Base-by-base conservation (phyloP, 2,888 invertebrate species). In the Tholera decimalis region DNA sequence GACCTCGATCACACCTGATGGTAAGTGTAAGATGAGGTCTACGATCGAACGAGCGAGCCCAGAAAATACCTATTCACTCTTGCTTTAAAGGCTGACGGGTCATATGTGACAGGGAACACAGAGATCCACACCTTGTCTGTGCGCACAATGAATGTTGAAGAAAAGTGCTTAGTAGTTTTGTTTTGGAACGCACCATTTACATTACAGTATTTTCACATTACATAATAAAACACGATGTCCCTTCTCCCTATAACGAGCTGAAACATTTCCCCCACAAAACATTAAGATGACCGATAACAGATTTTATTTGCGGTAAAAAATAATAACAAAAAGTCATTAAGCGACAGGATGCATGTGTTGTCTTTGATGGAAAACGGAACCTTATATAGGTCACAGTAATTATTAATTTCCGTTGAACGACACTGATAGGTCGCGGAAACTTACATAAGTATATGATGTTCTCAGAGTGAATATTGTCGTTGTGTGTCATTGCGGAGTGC, bases 381-480 rank as follows among this genome's bases (percentile, higher is more conserved):
- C 57, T 67, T 68, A 60, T 54, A 28, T 49, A 1, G 53, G 60
- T 43, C 49, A n/a, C 28, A 7, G 26, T 69, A 69, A 69, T 69
- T 47, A 61, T 61, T 70, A 69, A 69, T 69, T 69, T 69, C 60
- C 69, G n/a, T 7, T 39, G 9, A n/a, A 37, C 28, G 46, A 9
- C 26, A 18, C 43, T 18, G 49, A 26, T 24, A 54, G 35, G 37
- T 15, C n/a, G 30, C 37, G 49, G 24, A 3, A 18, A 43, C 20
- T 20, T 55, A 28, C 43, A 24, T 43, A 57, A 9, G n/a, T 37
- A 13, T 30, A 5, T n/a, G n/a, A n/a, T n/a, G n/a, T n/a, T n/a
- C n/a, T n/a, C n/a, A 37, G 30, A 20, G n/a, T 26, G 24, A 24
- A 24, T 24, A 15, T 43, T 28, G n/a, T n/a, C n/a, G n/a, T n/a